Evolutionary conservation across 2,888 invertebrate genomes (phyloP).

Genomic region (Leptinotarsa juncta): DNA sequence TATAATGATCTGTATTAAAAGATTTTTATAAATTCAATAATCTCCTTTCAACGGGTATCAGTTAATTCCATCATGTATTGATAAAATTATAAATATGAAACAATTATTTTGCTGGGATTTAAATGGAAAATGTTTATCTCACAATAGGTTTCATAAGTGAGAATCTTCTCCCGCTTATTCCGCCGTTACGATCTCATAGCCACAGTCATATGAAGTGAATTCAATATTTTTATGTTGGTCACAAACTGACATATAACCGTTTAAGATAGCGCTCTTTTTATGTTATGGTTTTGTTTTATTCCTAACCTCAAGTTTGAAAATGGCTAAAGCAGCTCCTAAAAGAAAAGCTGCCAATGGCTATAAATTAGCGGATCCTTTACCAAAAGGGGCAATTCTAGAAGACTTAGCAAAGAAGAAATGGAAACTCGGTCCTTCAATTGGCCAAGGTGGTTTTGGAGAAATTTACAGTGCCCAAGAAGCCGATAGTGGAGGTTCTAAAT

Average conservation of each 20-base stretch:
- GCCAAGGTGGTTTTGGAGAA: constrained; percentile 93
- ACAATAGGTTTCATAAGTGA: no score
- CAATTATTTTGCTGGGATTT: no score
- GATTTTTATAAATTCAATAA: no score
- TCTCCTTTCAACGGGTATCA: no score
- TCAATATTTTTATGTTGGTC: background rate
- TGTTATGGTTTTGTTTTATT: constrained; percentile 16
- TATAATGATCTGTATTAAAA: no score
- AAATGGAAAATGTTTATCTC: no score
- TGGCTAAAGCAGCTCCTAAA: constrained; percentile 48
- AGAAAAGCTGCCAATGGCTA: constrained; percentile 67
- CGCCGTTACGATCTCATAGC: background rate
- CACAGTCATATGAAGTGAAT: background rate
- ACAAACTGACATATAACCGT: background rate
- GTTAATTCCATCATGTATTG: no score
- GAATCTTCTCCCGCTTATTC: background rate
- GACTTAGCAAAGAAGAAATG: constrained; percentile 85
- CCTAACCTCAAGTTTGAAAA: constrained; percentile 30
- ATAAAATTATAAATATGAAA: no score
- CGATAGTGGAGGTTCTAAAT: constrained; percentile 66
- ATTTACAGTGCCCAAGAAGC: constrained; percentile 86
- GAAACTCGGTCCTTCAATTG: constrained; percentile 88
- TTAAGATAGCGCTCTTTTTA: constrained; percentile 12
- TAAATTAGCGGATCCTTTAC: constrained; percentile 78
- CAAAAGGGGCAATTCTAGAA: constrained; percentile 79